phyloP scores from a whole-genome alignment of 1,140 invertebrate species.

The Aleiodes sp. region DNA sequence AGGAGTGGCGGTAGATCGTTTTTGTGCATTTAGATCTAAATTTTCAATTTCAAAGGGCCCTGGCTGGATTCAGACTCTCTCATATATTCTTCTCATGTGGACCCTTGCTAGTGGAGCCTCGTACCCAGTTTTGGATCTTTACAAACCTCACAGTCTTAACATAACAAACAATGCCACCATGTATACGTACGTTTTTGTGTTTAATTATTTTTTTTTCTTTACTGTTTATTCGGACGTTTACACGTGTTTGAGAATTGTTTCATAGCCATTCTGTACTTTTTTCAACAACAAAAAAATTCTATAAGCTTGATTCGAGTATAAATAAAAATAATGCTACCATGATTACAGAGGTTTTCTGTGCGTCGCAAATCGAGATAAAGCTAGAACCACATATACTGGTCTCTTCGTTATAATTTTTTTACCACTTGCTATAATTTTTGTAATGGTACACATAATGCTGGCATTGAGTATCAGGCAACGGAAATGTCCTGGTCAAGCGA shows the following conservation, averaged over 20 bases:
- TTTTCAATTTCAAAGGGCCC: constrained; percentile 36
- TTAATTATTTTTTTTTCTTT: constrained; percentile 34
- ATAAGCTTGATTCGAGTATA: no score
- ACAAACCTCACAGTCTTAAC: constrained; percentile 36
- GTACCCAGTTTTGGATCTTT: constrained; percentile 48
- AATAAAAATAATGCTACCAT: no score
- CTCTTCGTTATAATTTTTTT: constrained; percentile 67
- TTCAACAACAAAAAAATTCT: no score
- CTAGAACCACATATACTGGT: constrained; percentile 55
- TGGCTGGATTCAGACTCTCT: constrained; percentile 40
- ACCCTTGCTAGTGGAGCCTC: constrained; percentile 39
- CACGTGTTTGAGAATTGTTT: no score
- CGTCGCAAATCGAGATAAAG: constrained; percentile 47
- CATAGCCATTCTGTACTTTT: no score
- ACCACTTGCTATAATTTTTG: constrained; percentile 64
- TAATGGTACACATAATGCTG: constrained; percentile 67
- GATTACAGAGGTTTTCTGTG: constrained; percentile 47
- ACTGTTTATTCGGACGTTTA: constrained; percentile 11
- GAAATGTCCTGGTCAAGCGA: constrained; percentile 42
- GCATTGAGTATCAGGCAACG: constrained; percentile 64
- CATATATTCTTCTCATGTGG: constrained; percentile 44
- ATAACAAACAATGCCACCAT: constrained; percentile 42
- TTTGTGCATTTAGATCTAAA: constrained; percentile 45
- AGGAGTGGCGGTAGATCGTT: constrained; percentile 65
- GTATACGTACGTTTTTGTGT: constrained; percentile 41